These are phyloP conservation scores for Hypothenemus hampei DNA, from an alignment of 1,140 invertebrate genomes.

Conservation along the genomic window DNA sequence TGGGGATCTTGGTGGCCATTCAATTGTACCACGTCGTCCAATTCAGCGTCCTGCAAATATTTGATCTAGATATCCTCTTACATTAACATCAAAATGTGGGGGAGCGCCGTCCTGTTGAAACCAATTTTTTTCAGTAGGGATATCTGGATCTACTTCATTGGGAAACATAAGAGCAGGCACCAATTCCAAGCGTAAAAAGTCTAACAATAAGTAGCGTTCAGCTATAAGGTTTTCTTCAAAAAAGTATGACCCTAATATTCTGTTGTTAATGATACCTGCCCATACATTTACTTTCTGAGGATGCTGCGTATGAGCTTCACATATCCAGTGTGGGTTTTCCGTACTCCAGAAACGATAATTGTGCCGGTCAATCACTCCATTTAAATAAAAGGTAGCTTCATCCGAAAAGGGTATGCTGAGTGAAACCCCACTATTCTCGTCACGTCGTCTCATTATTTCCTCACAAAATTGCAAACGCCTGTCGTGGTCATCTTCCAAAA, in stretches of 20 bases:
- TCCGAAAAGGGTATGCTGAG: neutral
- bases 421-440: slow-evolving; percentile 9
- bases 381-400: slow-evolving; percentile 12
- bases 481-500: slow-evolving; percentile 8
- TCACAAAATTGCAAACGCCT: no score
- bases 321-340: no score
- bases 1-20: no score
- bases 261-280: slow-evolving; percentile 9
- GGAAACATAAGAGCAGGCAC: slow-evolving; percentile 9
- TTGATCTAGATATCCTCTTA: no score
- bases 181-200: slow-evolving; percentile 16
- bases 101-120: no score
- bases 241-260: slow-evolving; percentile 10
- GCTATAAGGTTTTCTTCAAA: slow-evolving; percentile 13
- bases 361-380: slow-evolving; percentile 5
- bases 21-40: no score
- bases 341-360: no score
- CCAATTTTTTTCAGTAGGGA: no score
- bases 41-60: no score
- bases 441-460: neutral
- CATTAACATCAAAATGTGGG: no score
- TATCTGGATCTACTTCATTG: no score
- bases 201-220: slow-evolving; percentile 14
- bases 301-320: no score
- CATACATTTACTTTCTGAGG: slow-evolving; percentile 7